Evolutionary conservation across 2,113 vertebrate species (phyloP).

Genomic region (Zootoca vivipara): DNA sequence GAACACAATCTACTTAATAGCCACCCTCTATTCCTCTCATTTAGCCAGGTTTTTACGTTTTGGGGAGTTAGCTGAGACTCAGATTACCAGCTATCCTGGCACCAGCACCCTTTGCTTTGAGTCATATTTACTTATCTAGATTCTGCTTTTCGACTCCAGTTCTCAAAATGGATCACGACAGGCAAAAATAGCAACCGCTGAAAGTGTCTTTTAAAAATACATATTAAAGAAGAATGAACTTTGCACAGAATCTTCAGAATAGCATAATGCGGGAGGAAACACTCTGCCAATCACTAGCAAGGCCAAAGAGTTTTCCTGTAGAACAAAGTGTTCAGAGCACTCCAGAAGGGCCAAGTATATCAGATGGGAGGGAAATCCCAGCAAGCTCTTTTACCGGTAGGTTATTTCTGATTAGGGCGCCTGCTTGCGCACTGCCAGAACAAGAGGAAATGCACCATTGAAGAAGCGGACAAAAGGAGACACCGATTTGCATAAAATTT

Average conservation of each 20-base stretch:
- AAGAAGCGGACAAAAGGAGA: no score
- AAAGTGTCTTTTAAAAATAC: neutral
- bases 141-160: neutral
- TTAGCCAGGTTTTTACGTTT: neutral
- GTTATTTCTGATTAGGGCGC: no score
- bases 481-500: no score
- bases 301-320: no score
- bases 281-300: neutral
- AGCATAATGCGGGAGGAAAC: neutral
- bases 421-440: no score
- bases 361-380: neutral
- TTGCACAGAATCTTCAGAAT: neutral
- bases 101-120: neutral
- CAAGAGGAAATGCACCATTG: no score
- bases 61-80: constrained; percentile 14
- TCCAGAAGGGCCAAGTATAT: neutral
- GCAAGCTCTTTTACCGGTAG: no score
- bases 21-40: neutral
- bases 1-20: constrained; percentile 28
- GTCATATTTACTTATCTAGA: neutral
- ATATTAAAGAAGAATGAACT: no score
- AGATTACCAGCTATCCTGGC: neutral
- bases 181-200: neutral
- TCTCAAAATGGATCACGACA: neutral
- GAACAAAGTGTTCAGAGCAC: neutral